A percentile compares a stretch with the other conserved stretches of the same genome.
Conservation (phyloP, 2,113 vertebrate species). For the Hoplias malabaricus region DNA sequence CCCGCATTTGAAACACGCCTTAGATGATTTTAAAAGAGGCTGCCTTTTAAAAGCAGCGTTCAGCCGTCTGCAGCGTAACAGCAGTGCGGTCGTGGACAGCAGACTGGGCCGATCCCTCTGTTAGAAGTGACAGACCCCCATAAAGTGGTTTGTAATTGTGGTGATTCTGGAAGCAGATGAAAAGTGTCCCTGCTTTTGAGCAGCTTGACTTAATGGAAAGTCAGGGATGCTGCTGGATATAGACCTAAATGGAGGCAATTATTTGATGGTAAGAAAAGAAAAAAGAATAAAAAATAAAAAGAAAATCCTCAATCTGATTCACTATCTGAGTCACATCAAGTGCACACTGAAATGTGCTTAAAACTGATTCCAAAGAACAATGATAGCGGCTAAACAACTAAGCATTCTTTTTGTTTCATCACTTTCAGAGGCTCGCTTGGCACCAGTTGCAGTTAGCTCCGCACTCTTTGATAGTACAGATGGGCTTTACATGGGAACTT, state of each 20-base stretch:
- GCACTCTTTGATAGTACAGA: slow-evolving; percentile 30
- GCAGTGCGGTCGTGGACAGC: slow-evolving; percentile 20
- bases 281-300: slow-evolving; percentile 8
- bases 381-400: slow-evolving; percentile 20
- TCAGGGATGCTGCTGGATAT: slow-evolving; percentile 31
- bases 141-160: slow-evolving; percentile 56
- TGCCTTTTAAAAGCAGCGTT: slow-evolving; percentile 32
- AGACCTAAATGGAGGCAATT: slow-evolving; percentile 39
- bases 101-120: slow-evolving; percentile 46
- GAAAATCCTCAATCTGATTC: slow-evolving; percentile 40
- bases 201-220: slow-evolving; percentile 43
- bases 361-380: slow-evolving; percentile 21
- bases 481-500: slow-evolving; percentile 21
- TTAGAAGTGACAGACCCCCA: slow-evolving; percentile 49
- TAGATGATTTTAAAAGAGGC: slow-evolving; percentile 55
- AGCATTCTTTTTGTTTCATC: slow-evolving; percentile 21
- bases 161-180: slow-evolving; percentile 58
- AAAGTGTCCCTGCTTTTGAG: slow-evolving; percentile 45
- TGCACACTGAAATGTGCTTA: slow-evolving; percentile 6
- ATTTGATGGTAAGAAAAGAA: slow-evolving; percentile 44
- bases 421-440: slow-evolving; percentile 7
- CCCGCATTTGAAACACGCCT: slow-evolving; percentile 47
- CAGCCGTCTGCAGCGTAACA: slow-evolving; percentile 48
- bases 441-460: slow-evolving; percentile 12
- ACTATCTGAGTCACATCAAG: slow-evolving; percentile 26